Conservation (phyloP, 2,113 vertebrate species). For the Anhinga rufa region DNA sequence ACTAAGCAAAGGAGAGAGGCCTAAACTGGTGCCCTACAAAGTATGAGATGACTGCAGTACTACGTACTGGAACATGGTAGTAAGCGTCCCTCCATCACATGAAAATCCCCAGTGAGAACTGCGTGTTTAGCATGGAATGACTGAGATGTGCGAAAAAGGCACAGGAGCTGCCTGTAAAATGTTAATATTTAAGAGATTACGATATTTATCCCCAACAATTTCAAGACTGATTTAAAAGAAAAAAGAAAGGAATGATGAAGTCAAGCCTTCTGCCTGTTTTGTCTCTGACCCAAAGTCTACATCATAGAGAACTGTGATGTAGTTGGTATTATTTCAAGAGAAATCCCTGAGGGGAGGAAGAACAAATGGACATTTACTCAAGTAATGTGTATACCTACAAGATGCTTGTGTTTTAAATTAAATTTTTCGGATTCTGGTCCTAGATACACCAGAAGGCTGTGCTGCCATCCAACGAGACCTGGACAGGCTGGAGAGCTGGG, state of each 20-base stretch:
- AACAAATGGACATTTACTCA: not conserved
- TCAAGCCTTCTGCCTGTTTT: not conserved
- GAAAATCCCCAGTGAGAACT: not conserved
- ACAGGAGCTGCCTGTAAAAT: not conserved
- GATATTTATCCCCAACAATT: not conserved
- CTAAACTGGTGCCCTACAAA: not conserved
- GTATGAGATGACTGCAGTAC: not conserved
- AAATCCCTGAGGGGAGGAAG: not conserved
- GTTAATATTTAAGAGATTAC: not conserved
- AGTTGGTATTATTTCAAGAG: not conserved
- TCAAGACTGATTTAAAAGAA: not conserved
- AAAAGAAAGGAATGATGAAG: not conserved
- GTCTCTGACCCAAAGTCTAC: not conserved
- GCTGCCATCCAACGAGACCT: no score
- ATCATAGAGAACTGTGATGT: not conserved
- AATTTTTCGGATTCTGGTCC: not conserved
- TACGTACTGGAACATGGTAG: not conserved
- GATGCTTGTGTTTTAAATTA: not conserved
- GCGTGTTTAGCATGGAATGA: not conserved
- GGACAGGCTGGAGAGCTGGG: no score
- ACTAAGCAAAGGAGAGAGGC: not conserved
- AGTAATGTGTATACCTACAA: not conserved
- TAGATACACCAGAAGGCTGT: not conserved
- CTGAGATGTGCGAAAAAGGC: not conserved
- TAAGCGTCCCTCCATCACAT: rapidly evolving